A percentile compares a stretch with the other conserved stretches of the same genome.
Evolutionary conservation across 2,797 vertebrate genomes (phyloP).

Genomic region (Eidolon dupreanum): DNA sequence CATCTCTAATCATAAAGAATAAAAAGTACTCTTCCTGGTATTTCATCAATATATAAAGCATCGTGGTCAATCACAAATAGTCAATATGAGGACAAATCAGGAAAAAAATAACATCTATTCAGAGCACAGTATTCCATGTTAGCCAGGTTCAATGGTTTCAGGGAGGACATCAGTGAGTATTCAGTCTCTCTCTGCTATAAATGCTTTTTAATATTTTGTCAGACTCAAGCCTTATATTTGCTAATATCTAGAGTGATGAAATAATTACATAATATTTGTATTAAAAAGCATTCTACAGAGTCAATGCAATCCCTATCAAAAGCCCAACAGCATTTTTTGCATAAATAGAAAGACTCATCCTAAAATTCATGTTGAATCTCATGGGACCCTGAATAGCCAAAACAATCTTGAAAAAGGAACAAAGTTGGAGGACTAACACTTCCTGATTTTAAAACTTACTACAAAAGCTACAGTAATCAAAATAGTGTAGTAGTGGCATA

Average conservation of each 20-base stretch:
- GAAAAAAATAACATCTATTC: not conserved
- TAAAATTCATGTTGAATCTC: conserved; percentile 5
- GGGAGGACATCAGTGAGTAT: not conserved
- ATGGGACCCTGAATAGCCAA: conserved; percentile 5
- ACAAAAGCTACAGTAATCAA: conserved; percentile 7
- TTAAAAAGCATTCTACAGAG: conserved; percentile 1
- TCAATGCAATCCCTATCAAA: conserved; percentile 20
- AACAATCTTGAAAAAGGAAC: not conserved
- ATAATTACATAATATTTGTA: not conserved
- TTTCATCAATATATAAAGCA: not conserved
- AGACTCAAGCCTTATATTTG: conserved; percentile 26
- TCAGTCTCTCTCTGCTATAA: not conserved
- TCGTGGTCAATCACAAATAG: not conserved
- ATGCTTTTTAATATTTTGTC: not conserved
- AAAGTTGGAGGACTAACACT: not conserved
- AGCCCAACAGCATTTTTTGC: not conserved
- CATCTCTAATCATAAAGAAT: conserved; percentile 3
- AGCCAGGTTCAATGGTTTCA: conserved; percentile 24
- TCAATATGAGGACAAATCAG: not conserved
- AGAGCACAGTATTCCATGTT: not conserved
- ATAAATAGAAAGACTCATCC: not conserved
- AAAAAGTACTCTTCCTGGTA: conserved; percentile 1
- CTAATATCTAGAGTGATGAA: not conserved
- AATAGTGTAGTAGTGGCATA: not conserved
- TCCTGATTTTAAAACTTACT: conserved; percentile 47